Base-by-base conservation (phyloP, 2,888 invertebrate genomes). In the Tinea trinotella region DNA sequence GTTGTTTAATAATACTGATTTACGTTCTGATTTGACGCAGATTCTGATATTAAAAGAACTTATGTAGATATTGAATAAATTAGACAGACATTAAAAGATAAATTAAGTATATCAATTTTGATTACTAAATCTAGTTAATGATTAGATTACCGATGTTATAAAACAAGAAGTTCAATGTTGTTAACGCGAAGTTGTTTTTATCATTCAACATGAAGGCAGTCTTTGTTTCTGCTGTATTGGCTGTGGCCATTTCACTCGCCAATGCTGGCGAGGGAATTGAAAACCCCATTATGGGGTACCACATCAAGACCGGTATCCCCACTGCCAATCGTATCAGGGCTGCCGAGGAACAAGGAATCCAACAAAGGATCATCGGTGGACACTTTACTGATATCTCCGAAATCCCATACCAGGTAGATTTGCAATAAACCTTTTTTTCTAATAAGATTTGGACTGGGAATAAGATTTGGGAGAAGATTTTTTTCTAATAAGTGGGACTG, bases 401-500 rank as follows among this genome's bases (percentile, higher is more conserved):
- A 22, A 61, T 65, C 13, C 77, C 78, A 3, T 76, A 75, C 59
- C 77, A 77, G 67, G 78, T 76, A 60, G 58, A 15, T 40, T 13
- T 1, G 2, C 7, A 24, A 24, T 24, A 9, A 24, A 24, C n/a
- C n/a, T n/a, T n/a, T n/a, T n/a, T n/a, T n/a, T n/a, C n/a, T n/a
- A n/a, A n/a, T n/a, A n/a, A n/a, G n/a, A n/a, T n/a, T n/a, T n/a
- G n/a, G n/a, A n/a, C n/a, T n/a, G n/a, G n/a, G n/a, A n/a, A n/a
- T n/a, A n/a, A n/a, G n/a, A n/a, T n/a, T n/a, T n/a, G n/a, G n/a
- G n/a, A n/a, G n/a, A n/a, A n/a, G n/a, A n/a, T n/a, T n/a, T n/a
- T n/a, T n/a, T n/a, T n/a, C n/a, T n/a, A n/a, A n/a, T n/a, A n/a
- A n/a, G n/a, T n/a, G n/a, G n/a, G n/a, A n/a, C n/a, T n/a, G n/a